These are phyloP conservation scores for Microctonus aethiopoides DNA, from an alignment of 2,888 invertebrate species.

Conservation along the genomic window DNA sequence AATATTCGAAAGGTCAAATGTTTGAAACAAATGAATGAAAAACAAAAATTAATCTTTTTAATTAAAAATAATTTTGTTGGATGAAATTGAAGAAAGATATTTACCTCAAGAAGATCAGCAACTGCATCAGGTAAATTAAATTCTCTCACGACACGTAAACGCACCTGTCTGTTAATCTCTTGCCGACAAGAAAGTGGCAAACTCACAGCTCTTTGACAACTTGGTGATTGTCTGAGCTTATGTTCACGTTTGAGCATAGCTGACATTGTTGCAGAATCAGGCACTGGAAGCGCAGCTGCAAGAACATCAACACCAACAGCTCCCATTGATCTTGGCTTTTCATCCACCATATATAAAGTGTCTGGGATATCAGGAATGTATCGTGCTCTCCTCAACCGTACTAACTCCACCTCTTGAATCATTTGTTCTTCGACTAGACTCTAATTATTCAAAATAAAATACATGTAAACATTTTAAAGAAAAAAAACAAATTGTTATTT, in stretches of 20 bases:
- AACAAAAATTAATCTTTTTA: too few species aligned
- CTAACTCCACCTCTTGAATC: slow-evolving; percentile 80
- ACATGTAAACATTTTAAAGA: too few species aligned
- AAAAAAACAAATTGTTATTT: too few species aligned
- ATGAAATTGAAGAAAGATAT: too few species aligned
- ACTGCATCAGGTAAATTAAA: slow-evolving; percentile 92
- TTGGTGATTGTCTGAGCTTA: slow-evolving; percentile 82
- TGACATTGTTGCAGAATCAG: slow-evolving; percentile 80
- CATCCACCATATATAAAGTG: slow-evolving; percentile 89
- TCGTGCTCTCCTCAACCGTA: slow-evolving; percentile 77
- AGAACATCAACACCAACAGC: slow-evolving; percentile 74
- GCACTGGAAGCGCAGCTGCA: slow-evolving; percentile 77
- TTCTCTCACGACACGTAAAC: slow-evolving; percentile 91
- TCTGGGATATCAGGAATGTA: slow-evolving; percentile 90
- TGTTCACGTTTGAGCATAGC: slow-evolving; percentile 88
- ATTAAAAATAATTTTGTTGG: too few species aligned
- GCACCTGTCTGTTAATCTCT: slow-evolving; percentile 79
- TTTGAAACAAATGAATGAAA: too few species aligned
- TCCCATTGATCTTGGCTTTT: slow-evolving; percentile 69
- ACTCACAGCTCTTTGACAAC: slow-evolving; percentile 82
- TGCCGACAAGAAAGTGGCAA: slow-evolving; percentile 81
- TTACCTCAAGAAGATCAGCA: slow-evolving; percentile 78
- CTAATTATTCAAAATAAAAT: slow-evolving; percentile 63
- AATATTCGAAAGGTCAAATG: too few species aligned
- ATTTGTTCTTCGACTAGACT: slow-evolving; percentile 85